Percentiles rank a stretch among this genome's conserved stretches.
Conservation (phyloP, 1,140 invertebrate genomes). For the Drosophila navojoa region DNA sequence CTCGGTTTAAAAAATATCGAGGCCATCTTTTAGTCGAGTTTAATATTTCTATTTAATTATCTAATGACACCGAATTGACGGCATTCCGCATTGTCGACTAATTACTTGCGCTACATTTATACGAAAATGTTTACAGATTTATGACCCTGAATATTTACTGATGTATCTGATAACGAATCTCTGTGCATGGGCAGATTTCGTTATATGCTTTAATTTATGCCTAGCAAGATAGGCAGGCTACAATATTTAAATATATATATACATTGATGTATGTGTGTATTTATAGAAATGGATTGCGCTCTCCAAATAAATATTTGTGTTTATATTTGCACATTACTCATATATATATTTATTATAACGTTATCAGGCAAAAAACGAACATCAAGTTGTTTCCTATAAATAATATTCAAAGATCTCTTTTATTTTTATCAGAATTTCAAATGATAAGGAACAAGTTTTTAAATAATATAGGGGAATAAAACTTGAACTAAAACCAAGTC, state of each 20-base stretch:
- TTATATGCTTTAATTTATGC: background rate
- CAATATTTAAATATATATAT: background rate
- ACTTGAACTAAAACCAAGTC: too few species aligned
- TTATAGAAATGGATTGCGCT: too few species aligned
- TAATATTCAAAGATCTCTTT: too few species aligned
- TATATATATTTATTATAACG: too few species aligned
- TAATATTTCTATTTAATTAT: background rate
- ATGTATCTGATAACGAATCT: background rate
- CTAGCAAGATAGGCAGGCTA: background rate
- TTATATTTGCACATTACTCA: too few species aligned
- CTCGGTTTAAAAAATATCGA: too few species aligned
- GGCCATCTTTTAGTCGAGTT: background rate
- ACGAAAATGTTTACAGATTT: background rate
- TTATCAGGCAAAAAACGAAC: too few species aligned
- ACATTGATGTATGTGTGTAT: background rate
- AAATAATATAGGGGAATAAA: too few species aligned
- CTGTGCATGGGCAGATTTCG: background rate
- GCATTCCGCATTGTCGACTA: constrained; percentile 16
- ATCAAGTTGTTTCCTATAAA: too few species aligned
- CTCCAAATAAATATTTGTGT: too few species aligned
- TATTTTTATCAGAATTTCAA: too few species aligned
- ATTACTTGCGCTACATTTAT: constrained; percentile 14
- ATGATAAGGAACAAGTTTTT: too few species aligned
- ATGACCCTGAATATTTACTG: background rate
- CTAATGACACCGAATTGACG: constrained; percentile 13